Percentiles rank a stretch among this genome's conserved stretches.
phyloP scores from a whole-genome alignment of 2,888 invertebrate species.

The Xestia rhomboidea region DNA sequence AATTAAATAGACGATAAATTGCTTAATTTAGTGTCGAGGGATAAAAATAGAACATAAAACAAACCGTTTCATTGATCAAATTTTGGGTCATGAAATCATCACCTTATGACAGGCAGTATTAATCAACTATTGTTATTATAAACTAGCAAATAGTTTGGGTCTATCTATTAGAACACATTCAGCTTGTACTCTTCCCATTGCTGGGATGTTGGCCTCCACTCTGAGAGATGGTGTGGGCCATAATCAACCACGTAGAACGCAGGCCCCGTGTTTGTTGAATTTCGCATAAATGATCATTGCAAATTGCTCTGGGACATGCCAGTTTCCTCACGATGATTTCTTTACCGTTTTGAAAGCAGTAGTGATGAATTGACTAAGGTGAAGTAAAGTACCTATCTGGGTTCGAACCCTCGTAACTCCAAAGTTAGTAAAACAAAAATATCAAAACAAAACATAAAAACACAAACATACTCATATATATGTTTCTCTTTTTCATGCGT shows the following conservation, averaged over 20 bases:
- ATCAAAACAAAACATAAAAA: background rate
- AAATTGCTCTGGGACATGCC: background rate
- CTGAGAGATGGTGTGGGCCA: no score
- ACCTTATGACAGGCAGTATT: background rate
- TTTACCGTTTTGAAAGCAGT: background rate
- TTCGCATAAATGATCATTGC: background rate
- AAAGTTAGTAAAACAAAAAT: background rate
- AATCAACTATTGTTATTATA: background rate
- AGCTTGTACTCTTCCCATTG: background rate
- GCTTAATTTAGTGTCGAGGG: conserved; percentile 9
- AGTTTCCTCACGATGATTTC: background rate
- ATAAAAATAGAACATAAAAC: background rate
- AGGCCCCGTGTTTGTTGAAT: background rate
- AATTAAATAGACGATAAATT: conserved; percentile 44
- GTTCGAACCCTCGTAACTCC: background rate
- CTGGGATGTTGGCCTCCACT: background rate
- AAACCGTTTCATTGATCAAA: background rate
- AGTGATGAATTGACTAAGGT: background rate
- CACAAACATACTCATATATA: background rate
- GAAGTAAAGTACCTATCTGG: background rate
- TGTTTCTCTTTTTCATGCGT: conserved; percentile 2
- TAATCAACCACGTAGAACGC: no score
- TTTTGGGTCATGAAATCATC: background rate
- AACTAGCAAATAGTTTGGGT: background rate
- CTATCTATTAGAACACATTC: background rate